These are phyloP conservation scores for Hyperoplus lanceolatus DNA, from an alignment of 2,797 vertebrate genomes.

Conservation along the genomic window DNA sequence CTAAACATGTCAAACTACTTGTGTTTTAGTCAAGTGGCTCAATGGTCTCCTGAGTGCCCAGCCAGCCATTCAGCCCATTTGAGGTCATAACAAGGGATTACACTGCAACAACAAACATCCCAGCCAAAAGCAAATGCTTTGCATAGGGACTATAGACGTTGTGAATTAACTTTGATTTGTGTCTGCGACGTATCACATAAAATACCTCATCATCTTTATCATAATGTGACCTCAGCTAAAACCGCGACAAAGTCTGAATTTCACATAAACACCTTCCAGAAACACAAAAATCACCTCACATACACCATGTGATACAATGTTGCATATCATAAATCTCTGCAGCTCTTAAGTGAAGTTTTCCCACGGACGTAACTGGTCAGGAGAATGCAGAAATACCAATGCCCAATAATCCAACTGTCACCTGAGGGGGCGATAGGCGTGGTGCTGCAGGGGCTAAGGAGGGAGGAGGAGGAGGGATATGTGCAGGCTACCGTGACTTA, in stretches of 20 bases:
- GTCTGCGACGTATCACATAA: background rate
- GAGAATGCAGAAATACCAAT: conserved; percentile 73
- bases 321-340: background rate
- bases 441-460: conserved; percentile 73
- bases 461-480: conserved; percentile 46
- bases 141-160: conserved; percentile 43
- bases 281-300: conserved; percentile 5
- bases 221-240: background rate
- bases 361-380: conserved; percentile 45
- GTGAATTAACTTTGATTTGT: conserved; percentile 9
- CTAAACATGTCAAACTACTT: conserved; percentile 66
- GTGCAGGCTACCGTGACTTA: conserved; percentile 83
- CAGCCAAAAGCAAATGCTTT: conserved; percentile 51
- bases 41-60: conserved; percentile 59
- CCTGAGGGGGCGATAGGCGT: conserved; percentile 80
- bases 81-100: conserved; percentile 83
- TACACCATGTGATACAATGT: background rate
- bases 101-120: conserved; percentile 74
- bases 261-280: background rate
- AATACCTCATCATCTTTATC: background rate
- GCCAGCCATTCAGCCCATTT: conserved; percentile 63
- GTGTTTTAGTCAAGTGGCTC: conserved; percentile 76
- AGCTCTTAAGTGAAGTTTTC: conserved; percentile 49
- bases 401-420: conserved; percentile 79
- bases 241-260: background rate